Conservation (phyloP, 2,797 vertebrate genomes). For the Paedocypris micromegethes region DNA sequence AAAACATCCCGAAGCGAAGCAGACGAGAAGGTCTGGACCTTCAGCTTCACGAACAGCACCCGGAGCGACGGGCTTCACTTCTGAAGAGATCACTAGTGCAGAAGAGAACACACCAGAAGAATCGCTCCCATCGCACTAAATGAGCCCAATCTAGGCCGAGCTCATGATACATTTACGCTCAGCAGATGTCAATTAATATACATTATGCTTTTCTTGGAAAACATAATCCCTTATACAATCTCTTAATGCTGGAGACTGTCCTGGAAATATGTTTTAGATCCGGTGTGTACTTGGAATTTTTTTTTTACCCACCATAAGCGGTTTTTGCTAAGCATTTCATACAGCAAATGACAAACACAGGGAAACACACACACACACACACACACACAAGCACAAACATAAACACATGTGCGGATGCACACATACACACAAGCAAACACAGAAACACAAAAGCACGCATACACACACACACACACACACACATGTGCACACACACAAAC, state of each 20-base stretch:
- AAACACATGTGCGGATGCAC: not conserved
- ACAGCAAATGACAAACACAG: not conserved
- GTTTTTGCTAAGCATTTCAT: not conserved
- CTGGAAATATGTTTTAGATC: conserved; percentile 27
- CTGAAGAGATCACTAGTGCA: no score
- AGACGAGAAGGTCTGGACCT: no score
- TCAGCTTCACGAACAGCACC: no score
- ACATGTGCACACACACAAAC: no score
- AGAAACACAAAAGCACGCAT: no score
- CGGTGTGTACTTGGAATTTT: conserved; percentile 18
- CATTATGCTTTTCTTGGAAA: conserved; percentile 39
- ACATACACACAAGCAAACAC: not conserved
- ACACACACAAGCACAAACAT: not conserved
- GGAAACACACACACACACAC: no score
- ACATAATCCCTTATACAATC: conserved; percentile 23
- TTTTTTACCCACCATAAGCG: not conserved
- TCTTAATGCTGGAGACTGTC: conserved; percentile 30
- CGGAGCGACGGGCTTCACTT: no score
- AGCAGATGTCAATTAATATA: conserved; percentile 52
- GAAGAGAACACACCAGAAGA: conserved; percentile 32
- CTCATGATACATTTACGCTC: conserved; percentile 45
- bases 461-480: no score
- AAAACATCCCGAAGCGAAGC: no score
- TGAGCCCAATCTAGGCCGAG: conserved; percentile 50
- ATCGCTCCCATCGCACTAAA: conserved; percentile 42